Evolutionary conservation across 64 coral and sea anemone species (phyloP), one percentile per base, ranked within the genome.

Genomic region (Hydrozoanthus tunicans): DNA sequence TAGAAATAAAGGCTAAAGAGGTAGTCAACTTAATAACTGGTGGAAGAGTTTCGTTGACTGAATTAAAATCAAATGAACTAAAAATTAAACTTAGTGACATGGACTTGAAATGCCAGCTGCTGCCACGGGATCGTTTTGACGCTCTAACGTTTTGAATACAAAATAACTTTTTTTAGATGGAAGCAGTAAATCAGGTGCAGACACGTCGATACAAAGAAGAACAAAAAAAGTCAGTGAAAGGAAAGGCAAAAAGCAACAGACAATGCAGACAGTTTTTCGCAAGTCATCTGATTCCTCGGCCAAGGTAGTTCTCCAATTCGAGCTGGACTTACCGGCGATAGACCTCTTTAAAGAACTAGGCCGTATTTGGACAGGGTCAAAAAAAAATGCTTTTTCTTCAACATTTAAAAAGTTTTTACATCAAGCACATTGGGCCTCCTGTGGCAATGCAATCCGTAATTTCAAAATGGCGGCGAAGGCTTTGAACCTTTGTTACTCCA

Each of bases 51-150:
- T 66, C 60, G 81, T 59, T 67, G 62, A 66, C 64, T 66, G 25
- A 53, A 85, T 67, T 85, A 66, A 85, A 85, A 52, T 67, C 62
- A 67, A 85, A 66, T 67, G 81, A 62, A 59, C 59, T 1, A 23
- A 65, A 85, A 85, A 67, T 85, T 85, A 67, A 85, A 85, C 81
- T 85, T 20, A 85, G 25, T 53, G 62, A 85, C 61, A 52, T 67
- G 62, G 81, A 85, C 81, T 85, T 84, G 81, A 84, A 84, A 65
- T 85, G 81, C 81, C 62, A 85, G 81, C 61, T 84, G 60, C 57
- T 23, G 57, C 79, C 79, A 17, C 79, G 14, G 61, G 61, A 60
- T 62, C 57, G 61, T 81, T 61, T 81, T 14, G 59, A 81, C 17
- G 79, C 56, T 59, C 54, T 58, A 81, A 59, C 53, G 58, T 81